Evolutionary conservation across 1,140 invertebrate genomes (phyloP), one percentile per base, ranked within the genome.

Genomic region (Drosophila yakuba): DNA sequence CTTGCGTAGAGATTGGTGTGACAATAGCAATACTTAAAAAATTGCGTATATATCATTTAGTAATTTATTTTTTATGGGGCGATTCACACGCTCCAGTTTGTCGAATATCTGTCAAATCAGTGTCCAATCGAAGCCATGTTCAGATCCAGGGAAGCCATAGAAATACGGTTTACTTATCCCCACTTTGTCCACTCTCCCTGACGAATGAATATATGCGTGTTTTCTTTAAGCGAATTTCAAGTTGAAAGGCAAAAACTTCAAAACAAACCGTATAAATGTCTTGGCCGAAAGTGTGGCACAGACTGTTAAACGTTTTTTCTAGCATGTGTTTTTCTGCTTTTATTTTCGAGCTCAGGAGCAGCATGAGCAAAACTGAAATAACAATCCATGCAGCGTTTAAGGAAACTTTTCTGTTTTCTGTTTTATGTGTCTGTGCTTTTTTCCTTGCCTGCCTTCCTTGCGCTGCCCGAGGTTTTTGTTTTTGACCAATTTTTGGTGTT

Each of bases 181-280:
- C 48, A 25, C 23, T 32, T 68, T 45, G 38, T 68, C 35, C 23
- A n/a, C 43, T 39, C 44, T 50, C 32, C 44, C 32, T 60, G 54
- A 72, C 41, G 69, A 39, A 72, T 60, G 39, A 44, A 60, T 72
- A n/a, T 11, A 48, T 56, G 48, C 43, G 66, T 71, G 67, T 50
- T 45, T 23, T 32, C 50, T 66, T 61, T 51, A 68, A 68, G 25
- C 61, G 60, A 66, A 79, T 80, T 51, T 63, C 45, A 47, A 68
- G 74, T 60, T 52, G 25, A 62, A 54, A 72, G 64, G 68, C 45
- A 57, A 86, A 78, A 82, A 81, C 74, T 83, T 73, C 41, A 79
- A 88, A 86, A 88, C 84, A 83, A 88, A 78, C 64, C 84, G 59
- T 74, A 88, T 89, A 88, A 88, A 88, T 84, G 84, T 89, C 79